phyloP scores from a whole-genome alignment of 92 coral and sea anemone species.

The Parazoanthus atlanticus region DNA sequence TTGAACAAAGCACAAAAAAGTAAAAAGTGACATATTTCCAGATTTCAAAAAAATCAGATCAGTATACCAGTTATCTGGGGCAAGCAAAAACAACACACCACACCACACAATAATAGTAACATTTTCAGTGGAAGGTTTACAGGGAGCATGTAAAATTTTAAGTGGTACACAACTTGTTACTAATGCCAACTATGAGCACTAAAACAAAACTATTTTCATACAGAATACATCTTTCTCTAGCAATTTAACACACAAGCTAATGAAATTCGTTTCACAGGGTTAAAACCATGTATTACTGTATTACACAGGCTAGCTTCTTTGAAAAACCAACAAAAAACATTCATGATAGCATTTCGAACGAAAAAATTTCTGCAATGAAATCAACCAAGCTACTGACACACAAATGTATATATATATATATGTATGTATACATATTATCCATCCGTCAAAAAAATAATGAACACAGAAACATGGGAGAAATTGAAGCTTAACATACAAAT shows the following conservation, averaged over 20 bases:
- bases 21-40: background rate
- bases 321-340: constrained; percentile 8
- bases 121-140: background rate
- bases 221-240: constrained; percentile 29
- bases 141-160: background rate
- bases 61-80: background rate
- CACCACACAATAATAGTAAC: background rate
- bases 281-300: background rate
- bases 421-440: constrained; percentile 2
- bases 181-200: background rate
- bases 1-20: background rate
- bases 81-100: background rate
- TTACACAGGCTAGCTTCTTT: background rate
- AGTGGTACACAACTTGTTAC: background rate
- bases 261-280: constrained; percentile 8
- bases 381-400: background rate
- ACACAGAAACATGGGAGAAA: constrained; percentile 13
- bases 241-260: constrained; percentile 14
- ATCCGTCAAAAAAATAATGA: constrained; percentile 33
- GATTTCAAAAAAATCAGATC: background rate
- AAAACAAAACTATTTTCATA: background rate
- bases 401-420: background rate
- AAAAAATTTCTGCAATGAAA: background rate
- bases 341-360: background rate
- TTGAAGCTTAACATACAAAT: constrained; percentile 11